Evolutionary conservation across 2,113 vertebrate genomes (phyloP).

Genomic region (Petrocephalus microphthalmus): DNA sequence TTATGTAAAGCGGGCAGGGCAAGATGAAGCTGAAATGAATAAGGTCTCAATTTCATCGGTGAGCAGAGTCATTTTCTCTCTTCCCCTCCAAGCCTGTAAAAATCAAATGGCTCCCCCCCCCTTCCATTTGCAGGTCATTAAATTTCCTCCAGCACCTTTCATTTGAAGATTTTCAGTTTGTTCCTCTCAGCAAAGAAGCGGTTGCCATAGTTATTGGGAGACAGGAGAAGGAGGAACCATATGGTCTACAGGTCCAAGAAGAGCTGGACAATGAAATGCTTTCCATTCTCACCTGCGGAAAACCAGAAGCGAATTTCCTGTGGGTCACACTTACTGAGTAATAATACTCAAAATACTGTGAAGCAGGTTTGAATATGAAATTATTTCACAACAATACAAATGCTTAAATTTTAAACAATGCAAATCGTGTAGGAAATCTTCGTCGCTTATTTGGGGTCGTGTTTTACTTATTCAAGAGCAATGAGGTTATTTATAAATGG

Average conservation of each 20-base stretch:
- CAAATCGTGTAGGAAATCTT: neutral
- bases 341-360: neutral
- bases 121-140: neutral
- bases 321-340: neutral
- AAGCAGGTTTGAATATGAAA: neutral
- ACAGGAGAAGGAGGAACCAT: neutral
- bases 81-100: slow-evolving; percentile 4
- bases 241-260: neutral
- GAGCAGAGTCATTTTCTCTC: neutral
- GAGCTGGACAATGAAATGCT: neutral
- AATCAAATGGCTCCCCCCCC: neutral
- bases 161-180: neutral
- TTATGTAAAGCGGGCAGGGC: neutral
- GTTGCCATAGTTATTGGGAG: slow-evolving; percentile 1
- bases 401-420: neutral
- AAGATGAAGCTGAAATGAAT: neutral
- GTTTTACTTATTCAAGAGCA: neutral
- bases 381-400: neutral
- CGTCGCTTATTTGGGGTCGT: neutral
- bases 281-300: neutral
- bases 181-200: slow-evolving; percentile 12
- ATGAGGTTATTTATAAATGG: neutral
- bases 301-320: neutral
- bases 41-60: too few species aligned
- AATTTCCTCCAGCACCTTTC: neutral